Evolutionary conservation across 2,797 vertebrate species (phyloP).

Genomic region (Gallinago nigripennis): DNA sequence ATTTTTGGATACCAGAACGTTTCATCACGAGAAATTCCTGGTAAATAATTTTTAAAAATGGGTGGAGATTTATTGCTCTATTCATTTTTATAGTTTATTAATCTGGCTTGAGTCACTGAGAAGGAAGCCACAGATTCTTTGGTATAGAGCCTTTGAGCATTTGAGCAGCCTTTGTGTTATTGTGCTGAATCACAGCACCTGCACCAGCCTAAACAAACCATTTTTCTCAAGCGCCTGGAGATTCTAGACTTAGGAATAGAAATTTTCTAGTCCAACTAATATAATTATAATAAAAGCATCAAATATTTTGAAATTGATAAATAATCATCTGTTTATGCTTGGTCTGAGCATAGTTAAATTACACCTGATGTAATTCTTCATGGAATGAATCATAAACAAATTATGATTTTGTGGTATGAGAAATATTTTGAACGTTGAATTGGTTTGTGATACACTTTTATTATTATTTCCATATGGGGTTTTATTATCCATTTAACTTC

Average conservation of each 20-base stretch:
- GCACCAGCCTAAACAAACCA: constrained; percentile 5
- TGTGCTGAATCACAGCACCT: constrained; percentile 49
- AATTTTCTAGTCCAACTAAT: neutral
- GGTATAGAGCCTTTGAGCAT: neutral
- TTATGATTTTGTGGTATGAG: neutral
- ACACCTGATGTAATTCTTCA: neutral
- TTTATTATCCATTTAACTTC: constrained; percentile 24
- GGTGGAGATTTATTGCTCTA: constrained; percentile 8
- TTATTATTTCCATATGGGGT: constrained; percentile 51
- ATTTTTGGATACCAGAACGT: neutral
- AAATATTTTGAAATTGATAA: no score
- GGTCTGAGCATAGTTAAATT: no score
- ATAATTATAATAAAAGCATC: neutral
- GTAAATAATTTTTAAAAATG: neutral
- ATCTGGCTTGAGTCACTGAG: constrained; percentile 27
- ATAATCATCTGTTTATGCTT: no score
- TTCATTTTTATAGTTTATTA: constrained; percentile 46
- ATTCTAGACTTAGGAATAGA: neutral
- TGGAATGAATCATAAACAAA: neutral
- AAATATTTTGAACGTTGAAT: constrained; percentile 1
- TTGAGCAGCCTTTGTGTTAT: neutral
- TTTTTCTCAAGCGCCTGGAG: neutral
- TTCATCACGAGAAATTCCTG: constrained; percentile 23
- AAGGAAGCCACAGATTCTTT: neutral
- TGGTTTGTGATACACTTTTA: neutral